Evolutionary conservation across 1,140 invertebrate species (phyloP).

Genomic region (Parapsyche elsis): DNA sequence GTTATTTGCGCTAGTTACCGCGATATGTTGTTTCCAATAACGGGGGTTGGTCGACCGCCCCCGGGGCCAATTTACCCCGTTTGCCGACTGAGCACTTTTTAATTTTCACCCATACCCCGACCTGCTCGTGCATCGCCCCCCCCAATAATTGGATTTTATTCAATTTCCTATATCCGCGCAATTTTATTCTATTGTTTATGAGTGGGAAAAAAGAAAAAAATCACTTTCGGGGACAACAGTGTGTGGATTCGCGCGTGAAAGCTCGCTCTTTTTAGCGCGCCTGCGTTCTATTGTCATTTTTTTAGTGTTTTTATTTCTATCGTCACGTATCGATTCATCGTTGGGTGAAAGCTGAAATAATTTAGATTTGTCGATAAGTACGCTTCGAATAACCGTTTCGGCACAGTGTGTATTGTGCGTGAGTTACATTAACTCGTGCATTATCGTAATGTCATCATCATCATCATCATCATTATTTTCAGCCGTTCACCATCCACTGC

Average conservation of each 20-base stretch:
- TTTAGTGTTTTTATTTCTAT: too few relatives aligned
- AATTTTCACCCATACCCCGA: not conserved
- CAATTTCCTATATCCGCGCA: constrained; percentile 2
- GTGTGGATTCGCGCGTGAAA: not conserved
- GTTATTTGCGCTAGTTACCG: constrained; percentile 8
- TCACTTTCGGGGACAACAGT: too few relatives aligned
- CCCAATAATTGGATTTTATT: constrained; percentile 29
- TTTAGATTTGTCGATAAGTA: too few relatives aligned
- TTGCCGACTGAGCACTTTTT: constrained; percentile 20
- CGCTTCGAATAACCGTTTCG: too few relatives aligned
- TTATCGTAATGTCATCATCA: too few relatives aligned
- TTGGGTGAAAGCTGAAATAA: too few relatives aligned
- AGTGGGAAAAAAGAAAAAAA: not conserved
- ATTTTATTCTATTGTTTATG: constrained; percentile 15
- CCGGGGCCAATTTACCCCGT: not conserved
- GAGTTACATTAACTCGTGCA: too few relatives aligned
- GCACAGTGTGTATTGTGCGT: too few relatives aligned
- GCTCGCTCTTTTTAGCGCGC: not conserved
- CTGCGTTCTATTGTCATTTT: too few relatives aligned
- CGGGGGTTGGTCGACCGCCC: not conserved
- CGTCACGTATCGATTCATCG: too few relatives aligned
- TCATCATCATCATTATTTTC: too few relatives aligned
- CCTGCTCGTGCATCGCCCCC: not conserved
- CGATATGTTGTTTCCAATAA: constrained; percentile 2
- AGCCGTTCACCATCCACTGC: too few relatives aligned